Evolutionary conservation across 2,797 vertebrate species (phyloP), one percentile per base, ranked within the genome.

Genomic region (Hyperoplus immaculatus): DNA sequence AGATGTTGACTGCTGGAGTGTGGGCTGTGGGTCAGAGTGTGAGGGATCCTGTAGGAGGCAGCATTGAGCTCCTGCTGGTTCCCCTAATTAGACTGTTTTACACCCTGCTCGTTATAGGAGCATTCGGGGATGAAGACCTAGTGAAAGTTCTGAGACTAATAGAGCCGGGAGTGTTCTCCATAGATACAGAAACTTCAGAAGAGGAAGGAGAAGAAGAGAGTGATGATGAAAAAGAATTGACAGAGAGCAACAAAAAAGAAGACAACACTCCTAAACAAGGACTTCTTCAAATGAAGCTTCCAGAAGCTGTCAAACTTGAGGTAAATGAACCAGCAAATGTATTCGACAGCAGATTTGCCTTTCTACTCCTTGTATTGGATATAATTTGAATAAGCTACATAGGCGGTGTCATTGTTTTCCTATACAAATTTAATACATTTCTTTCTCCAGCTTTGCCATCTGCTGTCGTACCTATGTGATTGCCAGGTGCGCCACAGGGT

Each of bases 241-340:
- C 81, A 63, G 42, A 8, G 8, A 21, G 21, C 4, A 56, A 56
- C 47, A 55, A 54, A 46, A 77, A 68, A 45, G 71, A 80, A 39
- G 87, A 81, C 8, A 83, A 88, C 51, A 80, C 88, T 10, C 92
- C 92, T 66, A 94, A 96, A 83, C 94, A 96, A 88, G 97, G 96
- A 55, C 95, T 99, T 71, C 96, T 99, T 85, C 95, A 97, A 77
- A 97, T 98, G 96, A 97, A 97, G 70, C 96, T 99, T 86, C 97
- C 97, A 2, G 98, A 98, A 86, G 95, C 97, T 62, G 97, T 99
- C 74, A 98, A 98, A 92, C 89, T 98, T 72, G 96, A 99, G 96
- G 98, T 98, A 57, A 83, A 76, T 3, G 1, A 75, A 78, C 8
- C 8, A 64, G 5, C 29, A 29, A 29, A 29, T 29, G 29, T 29